Percentiles rank a stretch among this genome's conserved stretches.
These are phyloP conservation scores for Mormyrus hasselquistii DNA, from an alignment of 2,797 vertebrate species.

Conservation along the genomic window DNA sequence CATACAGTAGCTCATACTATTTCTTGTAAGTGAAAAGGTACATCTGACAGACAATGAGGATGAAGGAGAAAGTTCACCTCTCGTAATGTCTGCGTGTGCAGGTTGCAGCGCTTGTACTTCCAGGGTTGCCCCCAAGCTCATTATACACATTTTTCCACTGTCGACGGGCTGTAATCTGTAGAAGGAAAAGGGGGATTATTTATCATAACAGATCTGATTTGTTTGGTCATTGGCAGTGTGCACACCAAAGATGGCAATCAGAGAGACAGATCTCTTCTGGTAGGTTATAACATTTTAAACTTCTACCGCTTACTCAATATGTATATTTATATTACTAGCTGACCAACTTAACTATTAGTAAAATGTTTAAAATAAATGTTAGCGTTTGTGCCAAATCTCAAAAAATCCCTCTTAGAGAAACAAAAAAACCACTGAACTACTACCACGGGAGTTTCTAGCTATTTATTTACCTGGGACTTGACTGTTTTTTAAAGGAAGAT, in stretches of 20 bases:
- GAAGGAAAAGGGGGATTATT: neutral
- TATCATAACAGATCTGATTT: neutral
- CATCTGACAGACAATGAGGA: neutral
- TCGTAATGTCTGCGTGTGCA: slow-evolving; percentile 74
- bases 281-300: neutral
- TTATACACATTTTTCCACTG: slow-evolving; percentile 73
- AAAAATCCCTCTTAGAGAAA: neutral
- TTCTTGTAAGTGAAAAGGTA: neutral
- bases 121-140: slow-evolving; percentile 68
- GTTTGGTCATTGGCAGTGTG: neutral
- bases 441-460: neutral
- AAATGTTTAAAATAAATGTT: neutral
- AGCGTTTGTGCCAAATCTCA: neutral
- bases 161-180: slow-evolving; percentile 62
- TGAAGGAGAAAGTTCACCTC: slow-evolving; percentile 43
- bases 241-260: neutral
- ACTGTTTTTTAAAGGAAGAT: neutral
- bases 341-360: neutral
- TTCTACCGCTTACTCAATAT: neutral
- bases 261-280: neutral
- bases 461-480: too few relatives aligned
- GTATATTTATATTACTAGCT: neutral
- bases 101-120: slow-evolving; percentile 73
- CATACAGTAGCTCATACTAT: neutral
- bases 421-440: neutral